Evolutionary conservation across 92 coral and sea anemone genomes (phyloP).

Genomic region (Parazoanthus atlanticus): DNA sequence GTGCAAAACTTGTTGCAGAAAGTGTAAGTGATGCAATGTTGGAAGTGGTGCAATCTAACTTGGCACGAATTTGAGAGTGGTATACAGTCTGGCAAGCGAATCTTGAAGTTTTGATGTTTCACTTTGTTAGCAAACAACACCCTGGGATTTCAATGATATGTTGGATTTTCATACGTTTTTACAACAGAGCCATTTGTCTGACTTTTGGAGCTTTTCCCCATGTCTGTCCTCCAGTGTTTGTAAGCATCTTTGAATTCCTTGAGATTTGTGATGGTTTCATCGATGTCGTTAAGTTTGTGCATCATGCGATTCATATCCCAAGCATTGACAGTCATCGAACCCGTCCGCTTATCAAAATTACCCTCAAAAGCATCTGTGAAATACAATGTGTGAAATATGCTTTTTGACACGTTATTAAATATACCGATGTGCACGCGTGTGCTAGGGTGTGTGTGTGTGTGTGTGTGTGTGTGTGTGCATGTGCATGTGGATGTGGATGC

Average conservation of each 20-base stretch:
- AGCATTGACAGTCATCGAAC: not conserved
- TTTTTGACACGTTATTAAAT: too few relatives aligned
- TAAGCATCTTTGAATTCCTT: conserved; percentile 16
- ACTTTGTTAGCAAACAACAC: too few relatives aligned
- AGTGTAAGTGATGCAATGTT: too few relatives aligned
- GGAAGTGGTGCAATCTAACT: too few relatives aligned
- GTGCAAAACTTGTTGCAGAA: too few relatives aligned
- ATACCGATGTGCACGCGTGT: too few relatives aligned
- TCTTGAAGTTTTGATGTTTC: not conserved
- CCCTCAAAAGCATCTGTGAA: conserved; percentile 8
- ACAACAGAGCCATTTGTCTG: conserved; percentile 13
- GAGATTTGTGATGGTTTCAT: conserved; percentile 20
- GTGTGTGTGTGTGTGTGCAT: too few relatives aligned
- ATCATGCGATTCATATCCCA: conserved; percentile 32
- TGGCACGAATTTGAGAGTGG: too few relatives aligned
- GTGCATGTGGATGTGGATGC: too few relatives aligned
- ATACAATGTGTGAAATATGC: not conserved
- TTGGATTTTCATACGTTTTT: conserved; percentile 20
- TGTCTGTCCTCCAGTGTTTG: not conserved
- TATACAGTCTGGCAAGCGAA: not conserved
- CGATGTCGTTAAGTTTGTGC: conserved; percentile 33
- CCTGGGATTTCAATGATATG: not conserved
- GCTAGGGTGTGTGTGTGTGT: too few relatives aligned
- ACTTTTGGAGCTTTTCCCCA: not conserved
- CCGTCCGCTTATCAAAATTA: not conserved